phyloP scores from a whole-genome alignment of 1,140 invertebrate species.

The Drosophila bocqueti region DNA sequence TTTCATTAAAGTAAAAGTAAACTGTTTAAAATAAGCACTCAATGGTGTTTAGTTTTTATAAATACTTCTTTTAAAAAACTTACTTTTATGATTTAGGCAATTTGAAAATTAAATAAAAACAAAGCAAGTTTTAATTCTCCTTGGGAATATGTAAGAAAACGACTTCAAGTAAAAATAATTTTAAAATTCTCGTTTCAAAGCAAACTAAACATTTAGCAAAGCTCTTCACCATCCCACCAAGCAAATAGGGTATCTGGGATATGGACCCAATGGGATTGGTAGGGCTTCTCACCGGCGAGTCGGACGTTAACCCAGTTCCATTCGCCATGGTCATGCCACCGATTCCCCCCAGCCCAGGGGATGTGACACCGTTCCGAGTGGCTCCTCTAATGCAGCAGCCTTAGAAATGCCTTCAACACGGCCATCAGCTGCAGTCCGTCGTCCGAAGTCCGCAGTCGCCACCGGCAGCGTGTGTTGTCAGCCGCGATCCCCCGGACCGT shows the following conservation, averaged over 20 bases:
- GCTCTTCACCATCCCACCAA: background rate
- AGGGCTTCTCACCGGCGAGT: slow-evolving; percentile 55
- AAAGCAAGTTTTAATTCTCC: background rate
- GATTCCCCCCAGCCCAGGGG: slow-evolving; percentile 2
- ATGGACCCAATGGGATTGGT: slow-evolving; percentile 36
- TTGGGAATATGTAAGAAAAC: background rate
- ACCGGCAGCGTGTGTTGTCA: slow-evolving; percentile 26
- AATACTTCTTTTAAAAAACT: background rate
- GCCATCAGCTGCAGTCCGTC: slow-evolving; percentile 40
- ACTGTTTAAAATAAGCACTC: background rate
- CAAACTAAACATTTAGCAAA: background rate
- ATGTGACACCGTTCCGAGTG: slow-evolving; percentile 45
- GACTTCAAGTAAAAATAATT: no score
- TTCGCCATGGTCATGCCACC: slow-evolving; percentile 32
- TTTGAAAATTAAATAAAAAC: no score
- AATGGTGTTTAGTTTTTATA: background rate
- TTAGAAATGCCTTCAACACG: slow-evolving; percentile 60
- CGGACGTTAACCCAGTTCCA: slow-evolving; percentile 73
- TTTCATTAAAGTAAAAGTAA: background rate
- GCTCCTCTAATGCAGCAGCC: slow-evolving; percentile 71
- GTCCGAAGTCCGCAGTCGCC: slow-evolving; percentile 15
- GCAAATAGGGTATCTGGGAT: slow-evolving; percentile 23
- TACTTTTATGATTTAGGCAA: no score
- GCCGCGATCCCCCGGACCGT: slow-evolving; percentile 32
- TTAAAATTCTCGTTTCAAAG: background rate